Evolutionary conservation across 2,797 vertebrate genomes (phyloP).

Genomic region (Phaenicophaeus curvirostris): DNA sequence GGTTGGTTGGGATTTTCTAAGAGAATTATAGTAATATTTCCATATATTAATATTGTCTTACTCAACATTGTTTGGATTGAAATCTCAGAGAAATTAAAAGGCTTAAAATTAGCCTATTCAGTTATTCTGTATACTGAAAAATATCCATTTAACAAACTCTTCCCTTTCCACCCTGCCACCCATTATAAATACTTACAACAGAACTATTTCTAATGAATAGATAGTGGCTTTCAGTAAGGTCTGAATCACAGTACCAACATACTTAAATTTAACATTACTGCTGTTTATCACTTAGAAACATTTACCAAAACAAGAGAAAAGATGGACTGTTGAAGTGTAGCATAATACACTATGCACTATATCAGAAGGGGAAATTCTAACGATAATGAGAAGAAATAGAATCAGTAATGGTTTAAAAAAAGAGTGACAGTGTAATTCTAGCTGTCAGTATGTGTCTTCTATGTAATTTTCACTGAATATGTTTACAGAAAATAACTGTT

Average conservation of each 20-base stretch:
- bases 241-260: neutral
- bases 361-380: neutral
- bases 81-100: neutral
- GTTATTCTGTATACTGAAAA: neutral
- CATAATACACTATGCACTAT: neutral
- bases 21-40: neutral
- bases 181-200: neutral
- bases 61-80: neutral
- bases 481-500: neutral
- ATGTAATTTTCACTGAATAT: neutral
- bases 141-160: neutral
- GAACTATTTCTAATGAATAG: conserved; percentile 13
- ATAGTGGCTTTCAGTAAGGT: neutral
- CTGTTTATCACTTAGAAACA: neutral
- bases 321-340: neutral
- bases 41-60: neutral
- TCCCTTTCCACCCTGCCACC: neutral
- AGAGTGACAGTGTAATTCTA: neutral
- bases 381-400: neutral
- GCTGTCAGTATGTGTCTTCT: rapidly evolving
- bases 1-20: neutral
- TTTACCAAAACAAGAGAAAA: neutral
- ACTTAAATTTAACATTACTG: neutral
- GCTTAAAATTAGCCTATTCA: neutral
- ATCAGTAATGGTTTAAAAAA: neutral